phyloP scores from a whole-genome alignment of 2,113 vertebrate genomes.

The Sisor rabdophorus region DNA sequence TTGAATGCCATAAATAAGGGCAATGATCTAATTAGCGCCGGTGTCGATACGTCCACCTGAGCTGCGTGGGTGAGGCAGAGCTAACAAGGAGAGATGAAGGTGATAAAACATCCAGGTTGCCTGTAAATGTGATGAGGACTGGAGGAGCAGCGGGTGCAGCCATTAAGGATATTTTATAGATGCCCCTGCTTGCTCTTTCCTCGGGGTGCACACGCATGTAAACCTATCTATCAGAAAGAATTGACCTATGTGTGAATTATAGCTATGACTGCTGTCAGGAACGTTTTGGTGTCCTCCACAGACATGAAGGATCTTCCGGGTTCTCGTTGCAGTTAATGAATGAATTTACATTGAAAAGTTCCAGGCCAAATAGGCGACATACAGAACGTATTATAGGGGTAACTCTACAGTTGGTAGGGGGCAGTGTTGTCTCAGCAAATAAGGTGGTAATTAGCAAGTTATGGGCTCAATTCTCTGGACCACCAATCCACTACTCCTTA shows the following conservation, averaged over 20 bases:
- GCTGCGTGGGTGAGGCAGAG: constrained; percentile 40
- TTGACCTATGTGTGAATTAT: constrained; percentile 47
- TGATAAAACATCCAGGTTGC: constrained; percentile 49
- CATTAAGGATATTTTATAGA: constrained; percentile 52
- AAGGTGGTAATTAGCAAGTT: too few species aligned
- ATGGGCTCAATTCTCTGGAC: too few species aligned
- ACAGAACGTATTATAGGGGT: too few species aligned
- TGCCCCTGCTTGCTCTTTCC: constrained; percentile 29
- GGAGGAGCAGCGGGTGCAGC: constrained; percentile 44
- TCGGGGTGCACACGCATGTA: constrained; percentile 35
- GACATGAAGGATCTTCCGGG: neutral
- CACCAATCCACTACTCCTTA: too few species aligned
- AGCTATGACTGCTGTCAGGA: constrained; percentile 29
- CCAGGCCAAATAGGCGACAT: too few species aligned
- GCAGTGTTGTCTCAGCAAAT: too few species aligned
- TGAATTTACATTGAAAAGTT: neutral
- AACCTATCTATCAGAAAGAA: constrained; percentile 50
- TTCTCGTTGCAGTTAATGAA: constrained; percentile 6
- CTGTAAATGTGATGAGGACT: constrained; percentile 53
- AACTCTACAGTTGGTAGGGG: too few species aligned
- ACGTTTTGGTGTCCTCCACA: constrained; percentile 25
- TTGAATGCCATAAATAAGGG: constrained; percentile 53
- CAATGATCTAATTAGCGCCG: constrained; percentile 48
- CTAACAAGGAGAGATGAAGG: constrained; percentile 53
- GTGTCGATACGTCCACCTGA: constrained; percentile 25